Base-by-base conservation (phyloP, 2,888 invertebrate genomes). In the Dryobota labecula region DNA sequence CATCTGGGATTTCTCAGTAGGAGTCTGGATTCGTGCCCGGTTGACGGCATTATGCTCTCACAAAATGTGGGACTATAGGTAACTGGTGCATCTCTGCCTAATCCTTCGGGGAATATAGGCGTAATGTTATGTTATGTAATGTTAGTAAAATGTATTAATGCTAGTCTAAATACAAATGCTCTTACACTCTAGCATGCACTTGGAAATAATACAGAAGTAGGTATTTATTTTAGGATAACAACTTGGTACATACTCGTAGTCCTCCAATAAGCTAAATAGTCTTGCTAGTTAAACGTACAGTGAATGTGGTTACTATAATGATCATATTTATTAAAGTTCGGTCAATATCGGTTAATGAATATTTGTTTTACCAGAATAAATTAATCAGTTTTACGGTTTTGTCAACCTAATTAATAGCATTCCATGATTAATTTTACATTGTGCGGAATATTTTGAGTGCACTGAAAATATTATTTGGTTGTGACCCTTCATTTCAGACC, bases 341-440 rank as follows among this genome's bases (percentile, higher is more conserved):
- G 30, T 63, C 47, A 62, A 75, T 57, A 75, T 30, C 18, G 33
- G 65, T 47, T 62, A 57, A 61, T 53, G 41, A 80, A 75, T 80
- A 62, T 80, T 62, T 80, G 51, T 66, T 57, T 66, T 58, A 57
- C 3, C 51, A 62, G 45, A 62, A 57, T 80, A 62, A 66, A 76
- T 76, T 66, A 75, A 62, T 80, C 53, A 73, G 51, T 73, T 73
- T 76, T 38, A 80, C 36, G 41, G 30, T 73, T 65, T 47, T n/a
- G 5, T 57, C 57, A 66, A 58, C 57, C 51, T 80, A 80, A 66
- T 76, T 76, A 66, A 53, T 75, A 75, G 24, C 27, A 76, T 41
- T 75, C 43, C 30, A 49, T 75, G 30, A 62, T 76, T 58, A 58
- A 76, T 76, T 75, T 76, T 53, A 51, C 36, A 57, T 53, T 57